Conservation (phyloP, 1,140 invertebrate species). For the Monomorium pharaonis region DNA sequence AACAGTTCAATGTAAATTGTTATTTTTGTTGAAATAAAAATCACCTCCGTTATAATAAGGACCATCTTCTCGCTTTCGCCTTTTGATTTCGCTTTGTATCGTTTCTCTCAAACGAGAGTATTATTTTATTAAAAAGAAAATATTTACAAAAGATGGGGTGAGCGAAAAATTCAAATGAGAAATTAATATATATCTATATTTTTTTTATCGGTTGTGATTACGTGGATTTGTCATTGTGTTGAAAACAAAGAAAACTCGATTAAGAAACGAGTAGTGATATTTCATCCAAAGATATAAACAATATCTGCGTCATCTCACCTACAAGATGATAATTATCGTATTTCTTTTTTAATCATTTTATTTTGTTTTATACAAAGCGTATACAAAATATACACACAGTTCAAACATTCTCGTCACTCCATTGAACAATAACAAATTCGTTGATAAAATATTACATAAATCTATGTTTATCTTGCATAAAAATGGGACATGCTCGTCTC, state of each 20-base stretch:
- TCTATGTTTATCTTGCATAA: conserved; percentile 18
- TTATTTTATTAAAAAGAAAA: not conserved
- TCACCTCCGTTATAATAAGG: conserved; percentile 83
- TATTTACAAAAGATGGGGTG: not conserved
- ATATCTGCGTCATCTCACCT: too few species aligned
- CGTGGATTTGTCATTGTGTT: not conserved
- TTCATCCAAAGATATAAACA: not conserved
- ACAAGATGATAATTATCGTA: not conserved
- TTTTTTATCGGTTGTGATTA: not conserved
- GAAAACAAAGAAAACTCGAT: not conserved
- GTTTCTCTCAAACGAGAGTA: not conserved
- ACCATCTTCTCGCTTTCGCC: conserved; percentile 32
- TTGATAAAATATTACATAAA: conserved; percentile 32
- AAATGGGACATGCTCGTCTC: not conserved
- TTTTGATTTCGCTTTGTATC: not conserved
- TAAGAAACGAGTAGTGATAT: not conserved
- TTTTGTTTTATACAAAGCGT: conserved; percentile 57
- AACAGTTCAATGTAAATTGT: conserved; percentile 86
- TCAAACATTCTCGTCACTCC: not conserved
- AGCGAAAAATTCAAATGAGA: not conserved
- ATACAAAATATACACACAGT: conserved; percentile 58
- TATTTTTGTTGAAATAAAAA: conserved; percentile 86
- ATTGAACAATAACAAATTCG: conserved; percentile 22
- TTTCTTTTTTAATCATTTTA: conserved; percentile 46
- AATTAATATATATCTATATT: not conserved